Evolutionary conservation across 2,888 invertebrate genomes (phyloP).

Genomic region (Drosophila bunnanda): DNA sequence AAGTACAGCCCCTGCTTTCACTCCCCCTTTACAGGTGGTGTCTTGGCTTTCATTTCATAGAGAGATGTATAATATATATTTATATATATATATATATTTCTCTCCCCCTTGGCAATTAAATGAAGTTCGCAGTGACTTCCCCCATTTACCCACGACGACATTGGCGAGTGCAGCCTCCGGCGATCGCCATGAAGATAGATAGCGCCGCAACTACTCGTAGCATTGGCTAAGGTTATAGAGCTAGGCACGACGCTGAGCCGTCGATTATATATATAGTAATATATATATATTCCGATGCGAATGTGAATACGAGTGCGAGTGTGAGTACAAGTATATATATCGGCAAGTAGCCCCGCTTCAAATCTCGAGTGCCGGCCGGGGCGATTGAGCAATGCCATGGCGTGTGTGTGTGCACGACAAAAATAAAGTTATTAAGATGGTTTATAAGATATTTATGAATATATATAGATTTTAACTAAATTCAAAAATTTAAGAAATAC

Average conservation of each 20-base stretch:
- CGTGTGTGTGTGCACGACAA: conserved; percentile 2
- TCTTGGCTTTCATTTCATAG: conserved; percentile 4
- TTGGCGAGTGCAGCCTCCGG: conserved; percentile 55
- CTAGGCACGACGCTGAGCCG: conserved; percentile 22
- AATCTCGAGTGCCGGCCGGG: conserved; percentile 32
- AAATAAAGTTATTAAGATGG: conserved; percentile 1
- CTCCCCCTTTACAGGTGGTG: conserved; percentile 9
- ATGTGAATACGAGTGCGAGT: neutral
- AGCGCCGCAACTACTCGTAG: conserved; percentile 49
- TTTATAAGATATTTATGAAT: neutral
- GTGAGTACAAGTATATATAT: neutral
- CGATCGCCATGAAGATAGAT: conserved; percentile 50
- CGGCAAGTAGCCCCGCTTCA: conserved; percentile 35
- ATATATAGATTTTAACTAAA: neutral
- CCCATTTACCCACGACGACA: conserved; percentile 70
- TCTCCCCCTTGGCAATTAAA: conserved; percentile 56
- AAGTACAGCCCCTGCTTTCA: conserved; percentile 26
- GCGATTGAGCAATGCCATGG: conserved; percentile 40
- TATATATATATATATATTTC: neutral
- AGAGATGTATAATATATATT: too few relatives aligned
- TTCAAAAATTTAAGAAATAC: too few relatives aligned
- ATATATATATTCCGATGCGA: conserved; percentile 15
- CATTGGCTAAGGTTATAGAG: conserved; percentile 73
- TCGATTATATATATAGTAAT: conserved; percentile 12
- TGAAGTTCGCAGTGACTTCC: conserved; percentile 55